These are phyloP conservation scores for Gnathochromis pfefferi DNA, from an alignment of 2,113 vertebrate genomes.

Conservation along the genomic window DNA sequence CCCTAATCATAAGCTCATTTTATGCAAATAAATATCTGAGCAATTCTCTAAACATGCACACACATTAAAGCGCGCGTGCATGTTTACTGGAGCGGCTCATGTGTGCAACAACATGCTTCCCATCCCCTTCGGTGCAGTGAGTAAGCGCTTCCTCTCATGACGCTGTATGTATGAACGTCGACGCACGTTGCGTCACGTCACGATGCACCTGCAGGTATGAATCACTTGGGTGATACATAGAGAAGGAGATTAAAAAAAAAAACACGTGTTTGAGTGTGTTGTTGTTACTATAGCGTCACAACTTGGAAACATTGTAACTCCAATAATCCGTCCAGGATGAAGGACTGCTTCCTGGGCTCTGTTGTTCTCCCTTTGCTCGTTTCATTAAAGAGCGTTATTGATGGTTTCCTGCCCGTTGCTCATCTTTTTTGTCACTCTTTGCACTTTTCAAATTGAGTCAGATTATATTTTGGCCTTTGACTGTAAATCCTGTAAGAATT, in stretches of 20 bases:
- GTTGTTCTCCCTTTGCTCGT: conserved; percentile 7
- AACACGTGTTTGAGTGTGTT: neutral
- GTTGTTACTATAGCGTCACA: neutral
- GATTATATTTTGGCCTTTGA: conserved; percentile 11
- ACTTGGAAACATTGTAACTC: conserved; percentile 3
- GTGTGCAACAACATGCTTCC: neutral
- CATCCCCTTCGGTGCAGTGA: neutral
- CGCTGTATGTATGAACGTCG: neutral
- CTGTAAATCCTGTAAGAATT: neutral
- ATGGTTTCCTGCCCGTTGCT: neutral
- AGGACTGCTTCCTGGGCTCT: neutral
- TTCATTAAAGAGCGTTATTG: conserved; percentile 29
- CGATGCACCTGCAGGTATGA: neutral
- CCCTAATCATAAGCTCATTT: neutral
- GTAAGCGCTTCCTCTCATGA: neutral
- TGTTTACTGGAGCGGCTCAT: neutral
- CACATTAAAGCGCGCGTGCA: neutral
- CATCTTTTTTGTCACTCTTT: neutral
- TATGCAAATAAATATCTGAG: neutral
- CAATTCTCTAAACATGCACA: neutral
- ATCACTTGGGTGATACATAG: neutral
- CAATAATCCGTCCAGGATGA: conserved; percentile 26
- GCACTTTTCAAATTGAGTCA: neutral
- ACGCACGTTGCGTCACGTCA: neutral
- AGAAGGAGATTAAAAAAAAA: accelerated